Base-by-base conservation (phyloP, 1,140 invertebrate species). In the Aphelinus atriplicis region DNA sequence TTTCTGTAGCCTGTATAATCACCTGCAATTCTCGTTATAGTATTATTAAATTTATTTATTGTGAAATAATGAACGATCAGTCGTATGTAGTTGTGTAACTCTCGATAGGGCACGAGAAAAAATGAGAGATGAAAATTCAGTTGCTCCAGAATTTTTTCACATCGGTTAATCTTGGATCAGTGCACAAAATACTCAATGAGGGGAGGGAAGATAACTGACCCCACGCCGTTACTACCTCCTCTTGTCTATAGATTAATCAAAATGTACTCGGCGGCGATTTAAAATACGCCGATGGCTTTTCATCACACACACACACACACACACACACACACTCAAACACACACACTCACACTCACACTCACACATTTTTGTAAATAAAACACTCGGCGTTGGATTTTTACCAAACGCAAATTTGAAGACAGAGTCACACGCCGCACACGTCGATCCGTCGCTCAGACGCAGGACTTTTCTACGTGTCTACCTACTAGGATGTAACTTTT, bases 401-500 rank as follows among this genome's bases (percentile, higher is more conserved):
- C 26, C 26, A 26, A 26, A 26, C 26, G 26, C 26, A 26, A 26
- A 26, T 26, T 26, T 26, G 26, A 26, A 26, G 26, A 26, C 26
- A 26, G 26, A 26, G 26, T 26, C 26, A 26, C 26, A 26, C 56
- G 56, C 45, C 45, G 46, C 26, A n/a, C n/a, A 53, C 53, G 70
- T 48, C 53, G 61, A 57, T 48, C 61, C 62, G 61, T 63, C 60
- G 43, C 70, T 56, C 61, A 5, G 45, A 43, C 43, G 42, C 26
- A 63, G 61, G 76, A 79, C 66, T 82, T 82, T 84, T 82, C 77
- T 84, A 85, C 80, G 76, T 80, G 79, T 80, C 78, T 83, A 77
- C 77, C 75, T 80, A 80, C 75, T 81, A 80, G 74, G 74, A 71
- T 83, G 83, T 82, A 81, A 77, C 80, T 77, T 78, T 83, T 26